Evolutionary conservation across 2,797 vertebrate genomes (phyloP).

Genomic region (Sylvilagus floridanus): DNA sequence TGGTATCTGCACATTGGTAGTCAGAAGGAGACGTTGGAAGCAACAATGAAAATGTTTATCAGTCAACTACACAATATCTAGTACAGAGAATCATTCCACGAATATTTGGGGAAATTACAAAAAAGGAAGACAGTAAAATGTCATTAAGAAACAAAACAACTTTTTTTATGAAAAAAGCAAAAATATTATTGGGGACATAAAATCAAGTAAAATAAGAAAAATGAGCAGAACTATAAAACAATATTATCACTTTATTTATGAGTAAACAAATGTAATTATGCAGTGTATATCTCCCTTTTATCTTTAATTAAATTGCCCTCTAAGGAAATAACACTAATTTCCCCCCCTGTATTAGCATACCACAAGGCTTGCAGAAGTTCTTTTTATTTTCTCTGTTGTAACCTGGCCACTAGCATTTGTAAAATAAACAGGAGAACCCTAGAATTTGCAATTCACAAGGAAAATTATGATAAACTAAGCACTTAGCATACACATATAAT

Average conservation of each 20-base stretch:
- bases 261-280: slow-evolving; percentile 1
- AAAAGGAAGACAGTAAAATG: neutral
- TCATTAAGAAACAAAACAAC: neutral
- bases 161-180: slow-evolving; percentile 39
- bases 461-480: slow-evolving; percentile 59
- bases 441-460: slow-evolving; percentile 51
- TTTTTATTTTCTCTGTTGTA: slow-evolving; percentile 10
- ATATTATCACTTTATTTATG: neutral
- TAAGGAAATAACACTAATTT: slow-evolving; percentile 38
- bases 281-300: neutral
- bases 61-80: neutral
- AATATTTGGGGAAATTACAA: slow-evolving; percentile 20
- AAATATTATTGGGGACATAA: neutral
- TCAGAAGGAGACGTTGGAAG: neutral
- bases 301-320: slow-evolving; percentile 33
- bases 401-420: slow-evolving; percentile 41
- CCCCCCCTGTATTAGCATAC: slow-evolving; percentile 2
- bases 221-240: neutral
- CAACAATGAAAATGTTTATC: neutral
- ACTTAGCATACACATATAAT: slow-evolving; percentile 22
- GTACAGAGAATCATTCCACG: neutral
- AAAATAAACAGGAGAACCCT: slow-evolving; percentile 26
- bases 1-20: neutral
- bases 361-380: neutral
- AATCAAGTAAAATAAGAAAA: slow-evolving; percentile 39